Conservation (phyloP, 2,888 invertebrate genomes). For the Tipula helvola region DNA sequence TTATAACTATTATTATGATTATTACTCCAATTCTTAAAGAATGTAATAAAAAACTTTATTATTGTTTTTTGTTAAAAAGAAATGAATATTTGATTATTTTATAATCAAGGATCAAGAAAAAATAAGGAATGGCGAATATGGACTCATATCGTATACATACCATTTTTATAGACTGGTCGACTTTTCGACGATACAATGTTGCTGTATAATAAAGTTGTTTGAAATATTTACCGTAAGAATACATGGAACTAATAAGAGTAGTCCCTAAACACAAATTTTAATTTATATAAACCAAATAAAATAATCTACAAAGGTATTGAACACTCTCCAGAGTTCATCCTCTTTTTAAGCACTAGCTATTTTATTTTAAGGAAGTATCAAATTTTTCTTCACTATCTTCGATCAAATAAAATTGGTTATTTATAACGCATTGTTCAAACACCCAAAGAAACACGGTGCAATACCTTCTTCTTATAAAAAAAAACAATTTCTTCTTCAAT, state of each 20-base stretch:
- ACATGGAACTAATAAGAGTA: too few species aligned
- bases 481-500: not conserved
- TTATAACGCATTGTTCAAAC: not conserved
- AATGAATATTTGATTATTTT: slow-evolving; percentile 4
- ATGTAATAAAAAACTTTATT: not conserved
- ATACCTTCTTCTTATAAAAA: not conserved
- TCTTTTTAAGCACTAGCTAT: not conserved
- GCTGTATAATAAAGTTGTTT: not conserved
- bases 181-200: not conserved
- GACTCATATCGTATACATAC: not conserved
- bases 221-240: too few species aligned
- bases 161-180: not conserved
- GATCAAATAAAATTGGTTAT: not conserved
- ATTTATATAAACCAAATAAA: too few species aligned
- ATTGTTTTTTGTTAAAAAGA: not conserved
- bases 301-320: not conserved
- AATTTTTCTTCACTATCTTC: not conserved
- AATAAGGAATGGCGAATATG: not conserved
- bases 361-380: not conserved
- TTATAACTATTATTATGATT: not conserved
- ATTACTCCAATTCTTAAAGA: not conserved
- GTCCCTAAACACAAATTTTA: too few species aligned
- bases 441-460: not conserved
- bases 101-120: not conserved
- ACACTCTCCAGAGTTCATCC: not conserved